Evolutionary conservation across 1,140 invertebrate species (phyloP).

Genomic region (Coelopa frigida): DNA sequence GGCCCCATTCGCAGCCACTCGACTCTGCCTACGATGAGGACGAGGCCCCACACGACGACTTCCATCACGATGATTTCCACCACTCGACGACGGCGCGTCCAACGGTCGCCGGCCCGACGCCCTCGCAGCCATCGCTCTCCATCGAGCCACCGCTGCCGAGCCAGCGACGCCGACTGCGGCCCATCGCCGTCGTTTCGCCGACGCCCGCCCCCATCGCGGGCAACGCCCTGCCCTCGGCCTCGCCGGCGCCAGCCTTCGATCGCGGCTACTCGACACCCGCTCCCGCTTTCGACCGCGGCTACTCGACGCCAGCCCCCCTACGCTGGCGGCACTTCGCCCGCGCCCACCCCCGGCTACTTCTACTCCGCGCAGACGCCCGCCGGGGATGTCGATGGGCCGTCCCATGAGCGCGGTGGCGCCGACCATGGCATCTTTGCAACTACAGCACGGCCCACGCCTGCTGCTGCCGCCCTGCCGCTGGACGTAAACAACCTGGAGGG

Average conservation of each 20-base stretch:
- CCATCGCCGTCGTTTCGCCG: constrained; percentile 24
- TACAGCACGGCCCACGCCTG: constrained; percentile 15
- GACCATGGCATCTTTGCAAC: constrained; percentile 24
- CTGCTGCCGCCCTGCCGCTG: not conserved
- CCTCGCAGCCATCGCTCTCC: constrained; percentile 27
- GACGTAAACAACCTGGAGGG: constrained; percentile 32
- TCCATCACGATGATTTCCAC: constrained; percentile 25
- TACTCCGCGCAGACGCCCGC: constrained; percentile 11
- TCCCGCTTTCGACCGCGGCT: constrained; percentile 13
- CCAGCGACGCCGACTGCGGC: constrained; percentile 24
- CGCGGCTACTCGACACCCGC: constrained; percentile 22
- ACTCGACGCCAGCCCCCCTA: constrained; percentile 2
- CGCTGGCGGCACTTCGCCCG: no score
- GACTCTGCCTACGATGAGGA: constrained; percentile 23
- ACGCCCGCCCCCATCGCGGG: constrained; percentile 27
- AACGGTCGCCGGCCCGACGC: constrained; percentile 33
- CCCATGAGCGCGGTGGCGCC: constrained; percentile 7
- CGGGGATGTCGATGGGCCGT: constrained; percentile 2
- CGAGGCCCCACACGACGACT: constrained; percentile 36
- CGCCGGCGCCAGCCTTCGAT: not conserved
- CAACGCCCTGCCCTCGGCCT: not conserved
- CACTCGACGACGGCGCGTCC: constrained; percentile 38
- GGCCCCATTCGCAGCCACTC: constrained; percentile 22
- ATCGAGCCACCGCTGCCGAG: constrained; percentile 30
- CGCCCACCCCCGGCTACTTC: constrained; percentile 19